A percentile compares a stretch with the other conserved stretches of the same genome.
Conservation (phyloP, 1,140 invertebrate genomes). For the Drosophila parabipectinata region DNA sequence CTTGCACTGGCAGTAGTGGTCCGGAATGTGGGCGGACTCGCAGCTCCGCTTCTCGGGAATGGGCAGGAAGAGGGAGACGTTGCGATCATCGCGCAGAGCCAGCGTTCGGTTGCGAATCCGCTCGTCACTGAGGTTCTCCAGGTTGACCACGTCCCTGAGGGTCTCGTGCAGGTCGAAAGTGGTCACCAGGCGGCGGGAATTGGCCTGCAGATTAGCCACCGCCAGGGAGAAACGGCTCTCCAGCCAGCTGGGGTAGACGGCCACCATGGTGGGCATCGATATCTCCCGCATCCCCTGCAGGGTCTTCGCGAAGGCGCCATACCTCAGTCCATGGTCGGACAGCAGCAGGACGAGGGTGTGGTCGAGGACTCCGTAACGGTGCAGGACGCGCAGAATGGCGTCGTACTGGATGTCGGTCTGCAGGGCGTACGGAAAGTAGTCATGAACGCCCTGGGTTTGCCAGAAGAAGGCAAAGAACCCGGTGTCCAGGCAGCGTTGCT, state of each 20-base stretch:
- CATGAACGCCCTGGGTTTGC: slow-evolving; percentile 29
- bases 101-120: neutral
- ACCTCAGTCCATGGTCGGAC: slow-evolving; percentile 33
- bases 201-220: slow-evolving; percentile 9
- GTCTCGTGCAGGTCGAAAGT: slow-evolving; percentile 30
- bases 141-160: slow-evolving; percentile 12
- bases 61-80: slow-evolving; percentile 23
- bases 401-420: slow-evolving; percentile 9
- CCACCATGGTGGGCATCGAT: slow-evolving; percentile 12
- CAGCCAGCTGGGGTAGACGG: slow-evolving; percentile 25
- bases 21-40: slow-evolving; percentile 3
- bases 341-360: slow-evolving; percentile 15
- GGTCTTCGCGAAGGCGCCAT: neutral
- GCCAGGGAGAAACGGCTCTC: slow-evolving; percentile 4
- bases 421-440: slow-evolving; percentile 21
- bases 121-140: slow-evolving; percentile 10
- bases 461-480: slow-evolving; percentile 37
- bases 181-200: slow-evolving; percentile 20
- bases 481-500: neutral
- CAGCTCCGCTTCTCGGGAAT: slow-evolving; percentile 35
- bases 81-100: slow-evolving; percentile 8
- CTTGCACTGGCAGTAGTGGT: slow-evolving; percentile 19
- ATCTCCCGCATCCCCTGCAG: slow-evolving; percentile 29
- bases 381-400: neutral
- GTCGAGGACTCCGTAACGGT: neutral